Conservation (phyloP, 1,140 invertebrate species). For the Trypoxylus dichotomus region DNA sequence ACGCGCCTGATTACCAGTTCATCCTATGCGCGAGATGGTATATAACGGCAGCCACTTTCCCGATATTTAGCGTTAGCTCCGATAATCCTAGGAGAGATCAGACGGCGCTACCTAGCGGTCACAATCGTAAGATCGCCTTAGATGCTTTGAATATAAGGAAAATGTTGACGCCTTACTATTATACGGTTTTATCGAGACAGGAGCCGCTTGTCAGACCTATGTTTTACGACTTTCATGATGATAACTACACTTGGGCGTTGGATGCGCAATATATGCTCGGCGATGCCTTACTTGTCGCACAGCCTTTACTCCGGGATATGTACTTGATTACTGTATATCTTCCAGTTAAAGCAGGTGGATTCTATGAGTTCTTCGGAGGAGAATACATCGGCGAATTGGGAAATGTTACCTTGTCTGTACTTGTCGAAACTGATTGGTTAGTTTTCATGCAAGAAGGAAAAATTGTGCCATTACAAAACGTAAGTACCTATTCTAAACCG, state of each 20-base stretch:
- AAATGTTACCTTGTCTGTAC: slow-evolving; percentile 41
- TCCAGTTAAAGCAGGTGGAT: slow-evolving; percentile 40
- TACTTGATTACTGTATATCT: slow-evolving; percentile 45
- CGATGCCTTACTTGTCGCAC: slow-evolving; percentile 47
- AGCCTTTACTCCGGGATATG: slow-evolving; percentile 40
- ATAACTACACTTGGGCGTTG: slow-evolving; percentile 42
- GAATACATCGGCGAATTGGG: slow-evolving; percentile 34
- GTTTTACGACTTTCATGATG: slow-evolving; percentile 50
- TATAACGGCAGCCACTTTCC: slow-evolving; percentile 47
- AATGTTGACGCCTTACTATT: slow-evolving; percentile 45
- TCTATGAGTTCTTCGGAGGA: slow-evolving; percentile 53
- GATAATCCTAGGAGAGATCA: slow-evolving; percentile 44
- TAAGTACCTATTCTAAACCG: slow-evolving; percentile 13
- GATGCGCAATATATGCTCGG: slow-evolving; percentile 51
- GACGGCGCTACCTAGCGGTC: slow-evolving; percentile 35
- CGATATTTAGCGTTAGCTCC: slow-evolving; percentile 48
- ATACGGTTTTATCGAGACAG: slow-evolving; percentile 42
- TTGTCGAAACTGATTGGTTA: slow-evolving; percentile 46
- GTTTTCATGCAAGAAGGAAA: slow-evolving; percentile 47
- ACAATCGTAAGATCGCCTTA: slow-evolving; percentile 34
- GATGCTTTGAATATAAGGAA: slow-evolving; percentile 36
- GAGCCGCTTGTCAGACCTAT: slow-evolving; percentile 50
- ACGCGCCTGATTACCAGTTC: slow-evolving; percentile 40
- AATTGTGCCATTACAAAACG: slow-evolving; percentile 44
- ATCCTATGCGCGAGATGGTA: slow-evolving; percentile 51